phyloP scores from a whole-genome alignment of 2,888 invertebrate species.

The Notodonta ziczac region DNA sequence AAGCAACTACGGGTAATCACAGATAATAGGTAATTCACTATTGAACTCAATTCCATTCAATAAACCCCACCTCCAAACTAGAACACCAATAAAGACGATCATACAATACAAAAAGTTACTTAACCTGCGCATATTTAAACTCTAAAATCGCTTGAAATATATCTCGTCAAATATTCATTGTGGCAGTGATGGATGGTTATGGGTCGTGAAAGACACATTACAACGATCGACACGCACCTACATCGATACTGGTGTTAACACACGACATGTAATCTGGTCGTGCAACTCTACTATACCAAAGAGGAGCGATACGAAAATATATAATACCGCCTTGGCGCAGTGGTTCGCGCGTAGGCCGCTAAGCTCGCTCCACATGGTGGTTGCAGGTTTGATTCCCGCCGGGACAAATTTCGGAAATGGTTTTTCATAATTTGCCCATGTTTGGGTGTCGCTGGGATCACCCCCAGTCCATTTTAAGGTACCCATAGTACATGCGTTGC shows the following conservation, averaged over 20 bases:
- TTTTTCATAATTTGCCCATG: too few species aligned
- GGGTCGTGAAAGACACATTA: constrained; percentile 49
- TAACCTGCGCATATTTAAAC: constrained; percentile 10
- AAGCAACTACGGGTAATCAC: background rate
- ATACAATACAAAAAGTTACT: background rate
- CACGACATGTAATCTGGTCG: too few species aligned
- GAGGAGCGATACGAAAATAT: too few species aligned
- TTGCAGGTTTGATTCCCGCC: too few species aligned
- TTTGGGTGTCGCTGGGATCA: too few species aligned
- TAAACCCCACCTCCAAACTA: background rate
- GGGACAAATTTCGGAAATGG: too few species aligned
- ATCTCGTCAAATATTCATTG: constrained; percentile 47
- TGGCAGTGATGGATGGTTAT: constrained; percentile 57
- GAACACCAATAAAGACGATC: background rate
- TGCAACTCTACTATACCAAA: too few species aligned
- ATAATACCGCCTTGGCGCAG: too few species aligned
- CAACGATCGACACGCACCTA: constrained; percentile 31
- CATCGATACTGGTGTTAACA: constrained; percentile 27
- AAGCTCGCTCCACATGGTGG: too few species aligned
- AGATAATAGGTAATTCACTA: background rate
- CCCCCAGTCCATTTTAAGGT: too few species aligned
- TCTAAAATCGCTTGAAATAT: constrained; percentile 23
- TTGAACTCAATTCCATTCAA: background rate
- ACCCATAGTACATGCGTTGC: too few species aligned
- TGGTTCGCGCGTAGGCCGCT: too few species aligned